These are phyloP conservation scores for Cacoxenus indagator DNA, from an alignment of 2,888 invertebrate genomes.

Conservation along the genomic window DNA sequence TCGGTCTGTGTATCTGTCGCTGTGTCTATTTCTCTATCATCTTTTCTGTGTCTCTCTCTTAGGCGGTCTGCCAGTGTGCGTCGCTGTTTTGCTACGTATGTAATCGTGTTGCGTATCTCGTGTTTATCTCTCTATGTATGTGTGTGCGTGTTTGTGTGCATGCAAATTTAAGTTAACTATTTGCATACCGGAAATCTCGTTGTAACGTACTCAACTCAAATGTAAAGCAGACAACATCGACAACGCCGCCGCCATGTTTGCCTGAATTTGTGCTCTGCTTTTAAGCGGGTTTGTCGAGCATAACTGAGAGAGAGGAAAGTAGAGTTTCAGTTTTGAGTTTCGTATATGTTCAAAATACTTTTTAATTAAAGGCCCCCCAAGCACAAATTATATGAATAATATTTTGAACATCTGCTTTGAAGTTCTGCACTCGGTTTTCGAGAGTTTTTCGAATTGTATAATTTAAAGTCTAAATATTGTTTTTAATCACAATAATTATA, in stretches of 20 bases:
- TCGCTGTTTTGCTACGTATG: conserved; percentile 8
- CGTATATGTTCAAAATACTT: no score
- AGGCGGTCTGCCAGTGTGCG: neutral
- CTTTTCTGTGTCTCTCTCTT: conserved; percentile 25
- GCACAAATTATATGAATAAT: no score
- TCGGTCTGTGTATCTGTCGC: neutral
- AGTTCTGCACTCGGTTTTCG: no score
- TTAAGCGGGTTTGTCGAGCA: neutral
- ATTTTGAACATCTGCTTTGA: no score
- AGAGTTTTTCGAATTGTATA: no score
- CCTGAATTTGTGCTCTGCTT: neutral
- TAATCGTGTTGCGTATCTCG: conserved; percentile 25
- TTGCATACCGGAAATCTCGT: conserved; percentile 30
- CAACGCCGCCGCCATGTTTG: neutral
- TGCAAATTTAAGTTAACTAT: conserved; percentile 24
- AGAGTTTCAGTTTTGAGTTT: neutral
- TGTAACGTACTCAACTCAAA: conserved; percentile 12
- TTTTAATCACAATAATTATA: no score
- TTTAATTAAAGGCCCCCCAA: no score
- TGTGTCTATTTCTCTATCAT: conserved; percentile 18
- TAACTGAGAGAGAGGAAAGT: neutral
- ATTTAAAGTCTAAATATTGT: no score
- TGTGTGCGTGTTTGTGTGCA: neutral
- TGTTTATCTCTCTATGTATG: neutral
- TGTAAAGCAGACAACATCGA: neutral